phyloP scores from a whole-genome alignment of 2,888 invertebrate species.

The Actias luna region DNA sequence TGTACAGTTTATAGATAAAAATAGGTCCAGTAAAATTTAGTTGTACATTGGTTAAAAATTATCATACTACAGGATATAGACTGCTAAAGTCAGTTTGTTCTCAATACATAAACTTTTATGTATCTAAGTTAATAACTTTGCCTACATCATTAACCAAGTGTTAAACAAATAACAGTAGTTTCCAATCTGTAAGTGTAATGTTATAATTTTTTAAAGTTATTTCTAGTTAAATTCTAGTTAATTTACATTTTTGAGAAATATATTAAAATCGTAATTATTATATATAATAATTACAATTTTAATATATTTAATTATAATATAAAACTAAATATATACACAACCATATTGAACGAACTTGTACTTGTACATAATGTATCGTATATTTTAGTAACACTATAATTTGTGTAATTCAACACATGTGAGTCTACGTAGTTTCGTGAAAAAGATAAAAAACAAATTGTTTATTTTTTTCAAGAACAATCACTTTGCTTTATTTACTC shows the following conservation, averaged over 20 bases:
- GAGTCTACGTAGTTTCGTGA: no score
- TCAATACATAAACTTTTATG: slow-evolving; percentile 1
- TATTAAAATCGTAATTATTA: no score
- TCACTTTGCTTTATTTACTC: no score
- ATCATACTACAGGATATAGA: neutral
- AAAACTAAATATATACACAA: no score
- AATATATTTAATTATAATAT: neutral
- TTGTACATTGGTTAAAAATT: neutral
- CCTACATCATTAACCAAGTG: slow-evolving; percentile 15
- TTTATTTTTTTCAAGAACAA: no score
- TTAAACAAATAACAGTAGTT: slow-evolving; percentile 9
- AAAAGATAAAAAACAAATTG: no score
- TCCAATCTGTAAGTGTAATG: slow-evolving; percentile 13
- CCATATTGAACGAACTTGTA: no score
- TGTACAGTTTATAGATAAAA: neutral
- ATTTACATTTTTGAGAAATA: neutral
- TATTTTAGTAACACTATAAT: no score
- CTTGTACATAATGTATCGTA: no score
- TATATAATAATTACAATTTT: neutral
- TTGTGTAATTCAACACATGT: no score
- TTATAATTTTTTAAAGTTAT: neutral
- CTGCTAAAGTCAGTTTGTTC: neutral
- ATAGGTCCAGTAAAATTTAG: neutral
- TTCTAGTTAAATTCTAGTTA: neutral
- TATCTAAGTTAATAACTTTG: slow-evolving; percentile 6